Percentiles rank a stretch among this genome's conserved stretches.
phyloP scores from a whole-genome alignment of 2,888 invertebrate genomes.

The Eristalis intricaria region DNA sequence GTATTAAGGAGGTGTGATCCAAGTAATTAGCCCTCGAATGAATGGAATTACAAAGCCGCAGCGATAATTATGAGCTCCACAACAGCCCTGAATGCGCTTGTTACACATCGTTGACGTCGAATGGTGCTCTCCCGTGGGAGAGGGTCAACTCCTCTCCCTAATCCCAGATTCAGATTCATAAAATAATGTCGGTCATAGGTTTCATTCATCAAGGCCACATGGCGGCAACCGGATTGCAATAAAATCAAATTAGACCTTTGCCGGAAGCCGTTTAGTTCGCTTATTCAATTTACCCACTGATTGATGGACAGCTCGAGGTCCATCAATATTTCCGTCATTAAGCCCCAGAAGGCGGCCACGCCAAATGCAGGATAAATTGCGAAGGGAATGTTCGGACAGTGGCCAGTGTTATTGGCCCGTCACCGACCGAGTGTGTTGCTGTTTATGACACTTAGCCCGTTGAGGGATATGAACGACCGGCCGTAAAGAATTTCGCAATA shows the following conservation, averaged over 20 bases:
- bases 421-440: neutral
- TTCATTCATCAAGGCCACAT: neutral
- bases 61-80: neutral
- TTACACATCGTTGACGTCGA: too few relatives aligned
- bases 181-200: neutral
- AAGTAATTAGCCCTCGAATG: too few relatives aligned
- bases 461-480: neutral
- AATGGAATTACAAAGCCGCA: neutral
- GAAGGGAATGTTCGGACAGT: neutral
- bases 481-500: conserved; percentile 9
- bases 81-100: neutral
- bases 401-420: neutral
- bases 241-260: neutral
- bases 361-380: neutral
- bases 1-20: too few relatives aligned
- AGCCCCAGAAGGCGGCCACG: neutral
- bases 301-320: conserved; percentile 2
- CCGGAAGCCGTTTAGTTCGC: neutral
- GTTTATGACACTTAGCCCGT: conserved; percentile 3
- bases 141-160: neutral
- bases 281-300: conserved; percentile 25
- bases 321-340: conserved; percentile 7
- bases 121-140: too few relatives aligned
- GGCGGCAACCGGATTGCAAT: neutral
- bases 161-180: neutral